Evolutionary conservation across 2,113 vertebrate species (phyloP), one percentile per base, ranked within the genome.

Genomic region (Clarias gariepinus): DNA sequence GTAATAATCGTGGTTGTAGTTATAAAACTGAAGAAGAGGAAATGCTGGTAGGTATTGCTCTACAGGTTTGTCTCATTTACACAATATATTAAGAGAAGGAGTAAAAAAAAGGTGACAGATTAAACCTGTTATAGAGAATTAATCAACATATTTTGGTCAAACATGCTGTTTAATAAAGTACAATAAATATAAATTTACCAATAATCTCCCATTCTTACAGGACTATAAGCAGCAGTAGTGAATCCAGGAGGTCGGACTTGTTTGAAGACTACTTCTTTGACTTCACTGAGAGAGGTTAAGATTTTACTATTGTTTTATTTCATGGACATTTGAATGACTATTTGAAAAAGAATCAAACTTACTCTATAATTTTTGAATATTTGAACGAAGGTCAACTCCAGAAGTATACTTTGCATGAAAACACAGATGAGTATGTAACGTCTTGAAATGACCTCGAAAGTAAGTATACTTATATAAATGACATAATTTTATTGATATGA

Each of bases 211-310:
- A 63, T 61, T 78, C 84, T 41, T 86, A 55, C 13, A 92, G 92
- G 91, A 81, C 83, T 68, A 84, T 3, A 11, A 81, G 28, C 0
- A 60, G 80, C 52, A 81, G 58, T 3, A 64, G n/a, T 30, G n/a
- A 63, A 0, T 61, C 13, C 15, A 87, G 85, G 82, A 83, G 25
- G 23, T 87, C 88, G 7, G 88, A 85, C 21, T 57, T 76, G 78
- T 91, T 93, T 78, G 91, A 90, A 0, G 93, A 92, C 64, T 92
- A 91, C 73, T 90, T 91, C 82, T 94, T 94, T 87, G 91, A 94
- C 82, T 94, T 93, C 81, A 85, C 90, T 41, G 9, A 82, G 15
- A 87, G 13, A 88, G 86, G 93, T 94, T 13, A 33, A 85, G 77
- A 3, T 10, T 33, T 8, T 60, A 68, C 19, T 8, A 3, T 52